A percentile compares a stretch with the other conserved stretches of the same genome.
phyloP scores from a whole-genome alignment of 2,113 vertebrate species.

The Anser brachyrhynchus region DNA sequence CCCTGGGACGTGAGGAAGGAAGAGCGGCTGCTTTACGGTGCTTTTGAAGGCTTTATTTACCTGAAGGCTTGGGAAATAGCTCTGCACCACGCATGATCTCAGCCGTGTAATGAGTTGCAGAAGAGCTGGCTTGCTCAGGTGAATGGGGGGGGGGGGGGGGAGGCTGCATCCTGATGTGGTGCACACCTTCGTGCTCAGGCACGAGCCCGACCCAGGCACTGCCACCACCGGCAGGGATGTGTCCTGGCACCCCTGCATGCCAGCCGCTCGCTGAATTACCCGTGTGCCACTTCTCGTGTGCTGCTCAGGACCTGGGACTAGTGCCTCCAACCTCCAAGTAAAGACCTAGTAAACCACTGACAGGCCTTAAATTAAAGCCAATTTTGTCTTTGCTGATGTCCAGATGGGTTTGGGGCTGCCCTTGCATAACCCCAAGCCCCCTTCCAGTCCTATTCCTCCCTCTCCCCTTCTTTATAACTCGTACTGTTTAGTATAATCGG shows the following conservation, averaged over 20 bases:
- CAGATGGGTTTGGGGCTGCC: not conserved
- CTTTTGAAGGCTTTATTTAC: constrained; percentile 46
- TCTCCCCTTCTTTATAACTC: not conserved
- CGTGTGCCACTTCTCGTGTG: fast-evolving
- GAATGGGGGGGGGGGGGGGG: fast-evolving
- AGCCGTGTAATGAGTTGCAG: not conserved
- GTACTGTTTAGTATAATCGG: not conserved
- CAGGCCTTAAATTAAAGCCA: not conserved
- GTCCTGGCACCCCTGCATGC: not conserved
- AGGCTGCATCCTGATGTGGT: fast-evolving
- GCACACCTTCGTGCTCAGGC: not conserved
- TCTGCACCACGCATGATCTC: not conserved
- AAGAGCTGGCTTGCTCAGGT: not conserved
- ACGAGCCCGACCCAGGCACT: not conserved
- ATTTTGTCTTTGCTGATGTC: fast-evolving
- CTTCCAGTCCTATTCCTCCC: not conserved
- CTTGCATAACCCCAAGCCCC: not conserved
- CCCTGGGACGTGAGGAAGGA: not conserved
- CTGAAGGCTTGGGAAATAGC: constrained; percentile 8
- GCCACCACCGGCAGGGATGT: not conserved
- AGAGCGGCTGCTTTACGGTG: not conserved
- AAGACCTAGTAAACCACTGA: not conserved
- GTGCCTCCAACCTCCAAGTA: not conserved
- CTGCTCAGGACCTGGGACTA: not conserved
- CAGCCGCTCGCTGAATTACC: not conserved